phyloP scores from a whole-genome alignment of 2,113 vertebrate genomes.

The Pygoscelis antarcticus region DNA sequence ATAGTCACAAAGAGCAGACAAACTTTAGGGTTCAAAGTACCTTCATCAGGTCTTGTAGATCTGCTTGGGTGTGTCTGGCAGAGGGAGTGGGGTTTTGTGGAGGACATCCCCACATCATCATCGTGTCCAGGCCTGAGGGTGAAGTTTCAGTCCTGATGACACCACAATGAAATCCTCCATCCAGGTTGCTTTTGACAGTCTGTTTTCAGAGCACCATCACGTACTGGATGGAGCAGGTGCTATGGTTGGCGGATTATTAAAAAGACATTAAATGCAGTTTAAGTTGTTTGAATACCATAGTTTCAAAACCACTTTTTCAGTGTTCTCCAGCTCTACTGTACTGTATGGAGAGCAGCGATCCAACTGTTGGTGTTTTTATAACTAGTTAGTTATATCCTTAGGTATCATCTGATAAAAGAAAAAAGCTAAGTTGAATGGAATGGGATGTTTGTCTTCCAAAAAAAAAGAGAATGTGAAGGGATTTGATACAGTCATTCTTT shows the following conservation, averaged over 20 bases:
- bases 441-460: neutral
- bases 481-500: neutral
- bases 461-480: neutral
- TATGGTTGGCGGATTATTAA: neutral
- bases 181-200: neutral
- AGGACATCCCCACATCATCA: fast-evolving
- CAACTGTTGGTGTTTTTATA: neutral
- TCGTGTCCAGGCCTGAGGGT: fast-evolving
- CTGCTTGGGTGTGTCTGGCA: neutral
- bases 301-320: neutral
- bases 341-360: neutral
- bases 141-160: neutral
- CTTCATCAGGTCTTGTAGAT: neutral
- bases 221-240: neutral
- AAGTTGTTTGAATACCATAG: neutral
- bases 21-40: neutral
- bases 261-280: neutral
- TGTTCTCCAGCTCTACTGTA: neutral
- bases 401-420: neutral
- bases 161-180: neutral
- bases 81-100: neutral
- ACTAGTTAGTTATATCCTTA: neutral
- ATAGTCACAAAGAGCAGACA: neutral
- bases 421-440: neutral
- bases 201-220: neutral